A percentile compares a stretch with the other conserved stretches of the same genome.
phyloP scores from a whole-genome alignment of 2,113 vertebrate genomes.

The Rallus limicola region DNA sequence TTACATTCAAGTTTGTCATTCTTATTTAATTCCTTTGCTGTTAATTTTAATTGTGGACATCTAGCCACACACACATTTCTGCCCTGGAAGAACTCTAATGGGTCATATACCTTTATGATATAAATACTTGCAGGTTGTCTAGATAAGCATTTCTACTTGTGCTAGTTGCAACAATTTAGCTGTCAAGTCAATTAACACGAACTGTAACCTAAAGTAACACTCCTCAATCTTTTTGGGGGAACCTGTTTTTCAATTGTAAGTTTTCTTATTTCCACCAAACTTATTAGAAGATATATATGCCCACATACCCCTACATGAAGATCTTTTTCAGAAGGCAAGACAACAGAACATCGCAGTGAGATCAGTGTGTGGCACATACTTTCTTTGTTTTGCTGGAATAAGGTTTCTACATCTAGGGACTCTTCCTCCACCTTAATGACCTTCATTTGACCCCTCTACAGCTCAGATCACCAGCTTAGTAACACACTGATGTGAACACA shows the following conservation, averaged over 20 bases:
- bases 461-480: background rate
- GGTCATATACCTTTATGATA: background rate
- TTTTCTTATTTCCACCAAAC: background rate
- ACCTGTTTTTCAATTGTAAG: background rate
- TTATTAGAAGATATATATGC: background rate
- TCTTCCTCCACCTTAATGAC: background rate
- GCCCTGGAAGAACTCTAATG: background rate
- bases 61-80: background rate
- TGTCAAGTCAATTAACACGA: background rate
- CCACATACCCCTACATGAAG: background rate
- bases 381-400: background rate
- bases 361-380: rapidly evolving
- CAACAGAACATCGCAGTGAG: background rate
- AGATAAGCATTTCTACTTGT: background rate
- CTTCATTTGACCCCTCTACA: background rate
- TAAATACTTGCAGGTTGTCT: background rate
- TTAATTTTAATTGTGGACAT: background rate
- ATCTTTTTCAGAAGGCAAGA: background rate
- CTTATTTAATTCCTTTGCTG: background rate
- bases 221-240: background rate
- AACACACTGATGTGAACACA: background rate
- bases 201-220: background rate
- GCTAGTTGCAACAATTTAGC: background rate
- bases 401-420: background rate
- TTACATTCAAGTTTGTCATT: background rate